These are phyloP conservation scores for Nettapus auritus DNA, from an alignment of 2,113 vertebrate genomes.

Conservation along the genomic window DNA sequence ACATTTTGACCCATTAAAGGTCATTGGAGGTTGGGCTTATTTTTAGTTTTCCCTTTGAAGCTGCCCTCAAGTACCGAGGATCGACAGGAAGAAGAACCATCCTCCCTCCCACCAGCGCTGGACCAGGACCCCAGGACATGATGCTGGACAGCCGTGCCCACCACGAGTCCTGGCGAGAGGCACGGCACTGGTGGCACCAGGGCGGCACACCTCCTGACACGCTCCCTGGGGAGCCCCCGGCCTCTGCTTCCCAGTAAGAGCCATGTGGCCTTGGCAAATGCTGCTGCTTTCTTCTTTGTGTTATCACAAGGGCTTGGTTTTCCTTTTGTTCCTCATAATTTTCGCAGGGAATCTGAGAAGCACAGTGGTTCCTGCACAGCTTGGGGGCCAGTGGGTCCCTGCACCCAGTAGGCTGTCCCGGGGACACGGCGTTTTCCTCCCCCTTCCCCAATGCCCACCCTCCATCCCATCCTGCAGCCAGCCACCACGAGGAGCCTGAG, in stretches of 20 bases:
- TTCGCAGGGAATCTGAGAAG: constrained; percentile 6
- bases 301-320: background rate
- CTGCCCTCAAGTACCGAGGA: background rate
- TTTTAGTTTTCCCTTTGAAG: constrained; percentile 4
- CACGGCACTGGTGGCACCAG: background rate
- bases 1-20: background rate
- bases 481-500: background rate
- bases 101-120: background rate
- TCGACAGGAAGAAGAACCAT: background rate
- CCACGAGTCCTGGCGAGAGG: background rate
- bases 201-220: background rate
- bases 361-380: background rate
- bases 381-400: background rate
- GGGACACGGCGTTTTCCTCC: background rate
- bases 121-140: background rate
- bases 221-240: background rate
- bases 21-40: background rate
- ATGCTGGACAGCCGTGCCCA: background rate
- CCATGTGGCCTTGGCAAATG: background rate
- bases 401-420: background rate
- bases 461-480: background rate
- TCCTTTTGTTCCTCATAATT: constrained; percentile 4
- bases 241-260: background rate
- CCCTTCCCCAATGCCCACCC: background rate
- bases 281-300: background rate